Evolutionary conservation across 2,797 vertebrate species (phyloP).

Genomic region (Acanthurus tractus): DNA sequence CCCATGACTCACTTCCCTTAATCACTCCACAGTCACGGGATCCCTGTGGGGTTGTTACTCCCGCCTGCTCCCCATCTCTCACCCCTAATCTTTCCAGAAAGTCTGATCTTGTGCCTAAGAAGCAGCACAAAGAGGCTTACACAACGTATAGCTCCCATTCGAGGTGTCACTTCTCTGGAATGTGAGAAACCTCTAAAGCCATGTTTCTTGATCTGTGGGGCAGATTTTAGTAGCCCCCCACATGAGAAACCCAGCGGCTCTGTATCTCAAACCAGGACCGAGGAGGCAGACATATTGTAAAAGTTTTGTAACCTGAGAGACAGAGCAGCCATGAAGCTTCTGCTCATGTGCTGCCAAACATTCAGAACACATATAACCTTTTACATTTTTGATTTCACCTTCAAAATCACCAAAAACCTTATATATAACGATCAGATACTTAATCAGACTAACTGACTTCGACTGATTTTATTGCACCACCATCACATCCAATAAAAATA

Average conservation of each 20-base stretch:
- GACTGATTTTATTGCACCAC: neutral
- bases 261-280: neutral
- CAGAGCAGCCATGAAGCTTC: too few species aligned
- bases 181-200: constrained; percentile 43
- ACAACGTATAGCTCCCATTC: constrained; percentile 32
- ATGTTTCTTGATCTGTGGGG: constrained; percentile 9
- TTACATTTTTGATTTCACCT: neutral
- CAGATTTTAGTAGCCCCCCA: neutral
- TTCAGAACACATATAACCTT: neutral
- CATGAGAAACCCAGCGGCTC: neutral
- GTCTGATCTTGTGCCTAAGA: constrained; percentile 77
- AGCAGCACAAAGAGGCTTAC: constrained; percentile 72
- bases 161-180: constrained; percentile 50
- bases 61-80: constrained; percentile 11
- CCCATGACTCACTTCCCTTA: constrained; percentile 78
- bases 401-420: neutral
- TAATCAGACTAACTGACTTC: neutral
- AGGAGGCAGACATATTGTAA: neutral
- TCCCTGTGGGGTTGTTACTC: constrained; percentile 47
- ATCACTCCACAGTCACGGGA: constrained; percentile 81
- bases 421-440: neutral
- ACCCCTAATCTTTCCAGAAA: constrained; percentile 77
- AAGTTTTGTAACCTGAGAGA: too few species aligned
- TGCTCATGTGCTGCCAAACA: constrained; percentile 13
- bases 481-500: neutral